Base-by-base conservation (phyloP, 2,888 invertebrate genomes). In the Idaea aversata region DNA sequence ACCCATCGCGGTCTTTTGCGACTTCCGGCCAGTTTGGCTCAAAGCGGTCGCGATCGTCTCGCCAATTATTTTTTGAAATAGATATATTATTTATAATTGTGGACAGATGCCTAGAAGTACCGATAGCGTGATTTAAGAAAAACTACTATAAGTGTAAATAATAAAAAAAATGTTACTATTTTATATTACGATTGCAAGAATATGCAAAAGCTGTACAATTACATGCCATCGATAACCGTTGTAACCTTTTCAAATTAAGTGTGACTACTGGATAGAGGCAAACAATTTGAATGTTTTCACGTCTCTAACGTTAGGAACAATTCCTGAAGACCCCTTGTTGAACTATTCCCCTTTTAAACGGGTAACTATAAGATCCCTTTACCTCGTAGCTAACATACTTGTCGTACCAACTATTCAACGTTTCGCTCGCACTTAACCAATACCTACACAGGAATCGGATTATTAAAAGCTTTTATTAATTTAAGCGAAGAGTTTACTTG, bases 261-360 rank as follows among this genome's bases (percentile, higher is more conserved):
- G 66, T 72, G 79, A 76, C 77, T 77, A 75, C 80, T 75, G 79
- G 36, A 79, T 77, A 76, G 76, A 80, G 78, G 78, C 79, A 81
- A 85, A 86, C 85, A 86, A 87, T 88, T 88, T 83, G 81, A 82
- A 85, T 86, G 83, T 82, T 79, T 81, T 83, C 86, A 86, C 88
- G 86, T 87, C 78, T 72, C 71, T 73, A 69, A 76, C 74, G 73
- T 70, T 72, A 72, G 76, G 63, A 63, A 63, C 65, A 79, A 88
- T 88, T 88, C 86, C 84, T 81, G 70, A 67, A 76, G 74, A 75
- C 70, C 84, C 81, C 81, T 84, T 77, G 74, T 78, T 79, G 79
- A 88, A 88, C 85, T 86, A 88, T 90, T 84, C 77, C 80, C 74
- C 82, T 85, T n/a, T 81, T 78, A 80, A 82, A 78, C 71, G 76